Conservation (phyloP, 2,888 invertebrate species). For the Unio pictorum region DNA sequence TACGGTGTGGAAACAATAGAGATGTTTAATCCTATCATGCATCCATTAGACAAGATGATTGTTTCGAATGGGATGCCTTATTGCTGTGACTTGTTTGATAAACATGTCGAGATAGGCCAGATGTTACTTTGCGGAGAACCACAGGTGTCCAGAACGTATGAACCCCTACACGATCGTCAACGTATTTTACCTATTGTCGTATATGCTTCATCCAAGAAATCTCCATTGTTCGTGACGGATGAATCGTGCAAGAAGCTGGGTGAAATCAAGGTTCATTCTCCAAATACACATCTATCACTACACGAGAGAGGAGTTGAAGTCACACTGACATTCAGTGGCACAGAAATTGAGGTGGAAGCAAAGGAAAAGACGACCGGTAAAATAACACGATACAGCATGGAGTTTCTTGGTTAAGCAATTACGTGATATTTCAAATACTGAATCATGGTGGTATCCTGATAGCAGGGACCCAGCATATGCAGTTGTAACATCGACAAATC, state of each 20-base stretch:
- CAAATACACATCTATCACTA: no score
- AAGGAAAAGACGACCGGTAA: no score
- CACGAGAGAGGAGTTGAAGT: no score
- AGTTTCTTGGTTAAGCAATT: no score
- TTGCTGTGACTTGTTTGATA: slow-evolving; percentile 1
- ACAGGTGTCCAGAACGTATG: not conserved
- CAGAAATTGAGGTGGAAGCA: no score
- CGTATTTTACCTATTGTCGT: not conserved
- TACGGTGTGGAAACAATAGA: slow-evolving; percentile 1
- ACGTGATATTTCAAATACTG: no score
- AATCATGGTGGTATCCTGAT: no score
- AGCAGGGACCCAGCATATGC: no score
- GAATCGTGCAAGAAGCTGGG: slow-evolving; percentile 1
- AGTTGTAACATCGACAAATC: no score
- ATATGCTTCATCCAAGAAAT: slow-evolving; percentile 1
- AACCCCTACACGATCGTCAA: not conserved
- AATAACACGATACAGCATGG: no score
- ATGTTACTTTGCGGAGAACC: not conserved
- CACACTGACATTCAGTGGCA: no score
- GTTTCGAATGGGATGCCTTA: not conserved
- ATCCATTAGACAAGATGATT: slow-evolving; percentile 2
- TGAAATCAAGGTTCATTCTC: not conserved
- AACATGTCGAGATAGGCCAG: not conserved
- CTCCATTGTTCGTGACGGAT: slow-evolving; percentile 1
- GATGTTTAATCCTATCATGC: not conserved